phyloP scores from a whole-genome alignment of 2,797 vertebrate species.

The Pyrocephalus nanus region DNA sequence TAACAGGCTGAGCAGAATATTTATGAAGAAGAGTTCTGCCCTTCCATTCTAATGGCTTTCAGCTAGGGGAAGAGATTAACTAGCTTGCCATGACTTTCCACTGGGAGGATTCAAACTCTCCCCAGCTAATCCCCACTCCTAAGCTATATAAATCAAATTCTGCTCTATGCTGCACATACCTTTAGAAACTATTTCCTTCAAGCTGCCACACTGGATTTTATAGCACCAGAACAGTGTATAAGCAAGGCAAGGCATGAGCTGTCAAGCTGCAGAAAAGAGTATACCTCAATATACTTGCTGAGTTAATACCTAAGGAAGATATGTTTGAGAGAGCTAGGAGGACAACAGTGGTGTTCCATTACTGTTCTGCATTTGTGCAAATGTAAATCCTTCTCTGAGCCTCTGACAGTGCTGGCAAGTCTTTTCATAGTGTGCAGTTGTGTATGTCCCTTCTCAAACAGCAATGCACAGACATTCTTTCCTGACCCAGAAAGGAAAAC shows the following conservation, averaged over 20 bases:
- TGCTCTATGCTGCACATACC: neutral
- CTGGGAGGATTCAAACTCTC: neutral
- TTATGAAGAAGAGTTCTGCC: neutral
- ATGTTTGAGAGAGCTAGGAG: neutral
- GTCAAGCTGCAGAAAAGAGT: neutral
- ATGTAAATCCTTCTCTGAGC: neutral
- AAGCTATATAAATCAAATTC: neutral
- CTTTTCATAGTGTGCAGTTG: neutral
- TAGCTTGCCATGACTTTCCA: neutral
- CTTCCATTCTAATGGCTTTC: neutral
- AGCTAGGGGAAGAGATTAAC: neutral
- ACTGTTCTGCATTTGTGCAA: neutral
- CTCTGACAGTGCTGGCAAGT: neutral
- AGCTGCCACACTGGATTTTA: neutral
- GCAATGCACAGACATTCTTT: neutral
- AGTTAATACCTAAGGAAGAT: neutral
- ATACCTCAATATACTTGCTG: neutral
- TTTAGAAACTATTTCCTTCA: neutral
- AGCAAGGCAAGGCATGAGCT: neutral
- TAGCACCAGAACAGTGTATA: neutral
- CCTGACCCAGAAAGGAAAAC: neutral
- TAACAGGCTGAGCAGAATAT: neutral
- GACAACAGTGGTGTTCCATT: neutral
- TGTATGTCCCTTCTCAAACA: neutral
- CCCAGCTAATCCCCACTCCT: neutral